A percentile compares a stretch with the other conserved stretches of the same genome.
These are phyloP conservation scores for Girardinichthys multiradiatus DNA, from an alignment of 2,113 vertebrate genomes.

Conservation along the genomic window DNA sequence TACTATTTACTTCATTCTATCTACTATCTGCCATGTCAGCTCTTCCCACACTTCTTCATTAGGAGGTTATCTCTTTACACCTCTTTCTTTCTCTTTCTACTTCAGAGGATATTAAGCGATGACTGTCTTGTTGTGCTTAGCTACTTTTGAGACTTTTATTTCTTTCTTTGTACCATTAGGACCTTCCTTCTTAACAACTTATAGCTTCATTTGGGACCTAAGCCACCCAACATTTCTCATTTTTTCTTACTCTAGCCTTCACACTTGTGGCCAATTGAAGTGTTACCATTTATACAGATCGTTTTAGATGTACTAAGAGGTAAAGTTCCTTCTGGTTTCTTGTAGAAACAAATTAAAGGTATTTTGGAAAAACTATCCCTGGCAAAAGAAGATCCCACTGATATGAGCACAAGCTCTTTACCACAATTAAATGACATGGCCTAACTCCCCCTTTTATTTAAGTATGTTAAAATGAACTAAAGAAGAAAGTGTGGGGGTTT, in stretches of 20 bases:
- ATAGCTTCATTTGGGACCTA: constrained; percentile 52
- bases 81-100: constrained; percentile 25
- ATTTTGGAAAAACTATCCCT: constrained; percentile 26
- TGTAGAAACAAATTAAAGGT: constrained; percentile 41
- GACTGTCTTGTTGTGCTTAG: constrained; percentile 59
- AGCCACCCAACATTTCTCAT: neutral
- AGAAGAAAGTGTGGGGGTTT: neutral
- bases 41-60: constrained; percentile 1
- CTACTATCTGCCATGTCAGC: constrained; percentile 1
- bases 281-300: constrained; percentile 44
- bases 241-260: constrained; percentile 3
- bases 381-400: constrained; percentile 22
- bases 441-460: too few species aligned
- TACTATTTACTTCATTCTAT: constrained; percentile 13
- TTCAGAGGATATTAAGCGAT: constrained; percentile 71
- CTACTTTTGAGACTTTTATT: constrained; percentile 57
- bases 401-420: constrained; percentile 15
- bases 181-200: constrained; percentile 22
- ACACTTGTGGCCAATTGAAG: constrained; percentile 7
- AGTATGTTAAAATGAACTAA: constrained; percentile 22
- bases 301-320: constrained; percentile 32
- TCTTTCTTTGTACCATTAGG: constrained; percentile 61
- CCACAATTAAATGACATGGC: constrained; percentile 9
- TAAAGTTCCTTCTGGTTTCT: constrained; percentile 49
- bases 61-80: constrained; percentile 1